These are phyloP conservation scores for Xenotilapia flavipinnis DNA, from an alignment of 2,113 vertebrate genomes.

Conservation along the genomic window DNA sequence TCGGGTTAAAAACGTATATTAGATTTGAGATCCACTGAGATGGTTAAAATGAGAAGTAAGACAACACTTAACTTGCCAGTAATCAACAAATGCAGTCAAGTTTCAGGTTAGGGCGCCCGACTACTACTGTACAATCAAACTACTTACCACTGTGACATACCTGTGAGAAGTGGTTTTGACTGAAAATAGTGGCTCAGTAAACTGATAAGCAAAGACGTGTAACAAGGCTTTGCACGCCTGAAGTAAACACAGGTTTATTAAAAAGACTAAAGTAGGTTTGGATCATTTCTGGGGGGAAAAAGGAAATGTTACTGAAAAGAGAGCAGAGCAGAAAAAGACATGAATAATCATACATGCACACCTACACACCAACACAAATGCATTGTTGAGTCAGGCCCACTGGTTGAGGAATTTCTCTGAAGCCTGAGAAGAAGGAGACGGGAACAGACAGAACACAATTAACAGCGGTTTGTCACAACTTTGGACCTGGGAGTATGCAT, in stretches of 20 bases:
- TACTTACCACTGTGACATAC: neutral
- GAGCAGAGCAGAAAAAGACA: neutral
- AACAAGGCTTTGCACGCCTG: neutral
- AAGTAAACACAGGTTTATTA: neutral
- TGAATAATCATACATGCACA: neutral
- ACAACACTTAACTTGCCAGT: neutral
- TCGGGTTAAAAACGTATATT: neutral
- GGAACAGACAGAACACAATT: slow-evolving; percentile 57
- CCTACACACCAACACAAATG: neutral
- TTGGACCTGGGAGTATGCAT: slow-evolving; percentile 25
- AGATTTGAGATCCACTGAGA: neutral
- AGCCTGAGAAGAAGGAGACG: slow-evolving; percentile 8
- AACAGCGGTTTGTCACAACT: slow-evolving; percentile 54
- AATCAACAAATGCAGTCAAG: neutral
- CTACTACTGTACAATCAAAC: neutral
- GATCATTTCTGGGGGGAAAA: fast-evolving
- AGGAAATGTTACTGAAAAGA: neutral
- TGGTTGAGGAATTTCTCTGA: slow-evolving; percentile 48
- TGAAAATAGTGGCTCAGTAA: neutral
- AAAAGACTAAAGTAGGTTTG: neutral
- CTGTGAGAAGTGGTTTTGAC: neutral
- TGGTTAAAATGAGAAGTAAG: neutral
- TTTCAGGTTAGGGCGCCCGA: neutral
- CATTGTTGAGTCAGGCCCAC: slow-evolving; percentile 13
- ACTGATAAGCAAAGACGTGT: neutral